Evolutionary conservation across 2,113 vertebrate genomes (phyloP), one percentile per base, ranked within the genome.

Genomic region (Odontophorus gujanensis): DNA sequence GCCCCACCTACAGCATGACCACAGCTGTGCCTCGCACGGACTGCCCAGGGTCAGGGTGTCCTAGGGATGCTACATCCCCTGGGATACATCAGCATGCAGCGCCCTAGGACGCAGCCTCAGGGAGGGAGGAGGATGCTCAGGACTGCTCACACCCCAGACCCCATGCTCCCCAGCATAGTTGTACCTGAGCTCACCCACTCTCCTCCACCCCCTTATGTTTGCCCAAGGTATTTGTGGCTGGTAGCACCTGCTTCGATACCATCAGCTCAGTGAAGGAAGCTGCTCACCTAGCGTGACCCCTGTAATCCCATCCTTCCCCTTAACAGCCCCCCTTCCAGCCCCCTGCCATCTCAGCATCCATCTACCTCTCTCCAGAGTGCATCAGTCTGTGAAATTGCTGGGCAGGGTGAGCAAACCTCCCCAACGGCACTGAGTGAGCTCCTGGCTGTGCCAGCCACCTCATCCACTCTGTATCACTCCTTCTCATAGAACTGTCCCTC

Each of bases 281-380:
- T 92, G 92, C 95, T 97, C 97, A 97, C 97, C 96, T 94, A 91
- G 95, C 93, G 86, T 97, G 97, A 97, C 97, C 97, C 95, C 94
- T 95, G 93, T 97, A 97, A 97, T 97, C 96, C 96, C 94, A 95
- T 96, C 95, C 96, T 97, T 95, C 88, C 97, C 93, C 85, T 96
- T 96, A 97, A 94, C 85, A 62, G 2, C 72, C 79, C 76, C 91
- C 92, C 88, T 92, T 74, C 48, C 71, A 82, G 73, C 83, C 88
- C 79, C 87, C 94, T 90, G 86, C 82, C 95, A 95, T 91, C 90
- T 81, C 94, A 83, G 87, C 94, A 95, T 95, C 92, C 90, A 94
- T 91, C 93, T 89, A 92, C 59, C 66, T 86, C 90, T 94, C 87
- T 68, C 59, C 30, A 10, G 2, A 17, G 75, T 30, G 43, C 65